Evolutionary conservation across 2,888 invertebrate species (phyloP).

Genomic region (Caenorhabditis sulstoni): DNA sequence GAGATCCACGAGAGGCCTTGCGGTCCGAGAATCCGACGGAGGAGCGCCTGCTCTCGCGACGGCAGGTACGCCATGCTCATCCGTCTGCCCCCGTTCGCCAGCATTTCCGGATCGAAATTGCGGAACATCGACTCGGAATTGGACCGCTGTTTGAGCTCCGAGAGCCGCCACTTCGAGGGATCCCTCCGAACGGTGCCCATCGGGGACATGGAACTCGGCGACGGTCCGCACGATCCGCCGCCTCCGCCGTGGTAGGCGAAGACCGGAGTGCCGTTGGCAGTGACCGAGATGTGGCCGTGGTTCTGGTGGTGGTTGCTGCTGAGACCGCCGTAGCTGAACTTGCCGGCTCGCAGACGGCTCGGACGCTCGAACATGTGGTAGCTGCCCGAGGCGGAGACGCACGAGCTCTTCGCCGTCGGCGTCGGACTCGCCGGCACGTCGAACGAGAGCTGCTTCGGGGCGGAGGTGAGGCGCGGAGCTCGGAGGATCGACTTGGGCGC

Average conservation of each 20-base stretch:
- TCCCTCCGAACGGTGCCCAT: slow-evolving; percentile 45
- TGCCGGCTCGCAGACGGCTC: slow-evolving; percentile 35
- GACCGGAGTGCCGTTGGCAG: slow-evolving; percentile 51
- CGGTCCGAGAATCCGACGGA: slow-evolving; percentile 75
- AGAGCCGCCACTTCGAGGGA: slow-evolving; percentile 59
- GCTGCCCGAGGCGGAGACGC: slow-evolving; percentile 58
- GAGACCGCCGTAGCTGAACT: slow-evolving; percentile 45
- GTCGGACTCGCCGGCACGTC: slow-evolving; percentile 64
- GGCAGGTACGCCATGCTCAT: slow-evolving; percentile 70
- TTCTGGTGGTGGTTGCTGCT: slow-evolving; percentile 31
- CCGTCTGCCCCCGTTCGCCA: slow-evolving; percentile 58
- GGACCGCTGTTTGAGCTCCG: slow-evolving; percentile 63
- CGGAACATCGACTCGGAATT: slow-evolving; percentile 69
- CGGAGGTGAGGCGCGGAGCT: slow-evolving; percentile 53
- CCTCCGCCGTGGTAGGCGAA: slow-evolving; percentile 25
- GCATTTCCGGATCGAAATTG: slow-evolving; percentile 53
- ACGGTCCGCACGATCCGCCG: slow-evolving; percentile 21
- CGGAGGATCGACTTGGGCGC: slow-evolving; percentile 57
- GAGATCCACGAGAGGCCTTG: slow-evolving; percentile 73
- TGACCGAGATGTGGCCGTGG: slow-evolving; percentile 40
- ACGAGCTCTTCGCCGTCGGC: slow-evolving; percentile 57
- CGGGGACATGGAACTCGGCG: slow-evolving; percentile 33
- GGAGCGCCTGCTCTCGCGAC: slow-evolving; percentile 72
- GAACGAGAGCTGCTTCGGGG: slow-evolving; percentile 67
- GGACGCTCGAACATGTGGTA: slow-evolving; percentile 66